Percentiles rank a stretch among this genome's conserved stretches.
phyloP scores from a whole-genome alignment of 2,888 invertebrate species.

The Galeopsomyia nigrocyanea region DNA sequence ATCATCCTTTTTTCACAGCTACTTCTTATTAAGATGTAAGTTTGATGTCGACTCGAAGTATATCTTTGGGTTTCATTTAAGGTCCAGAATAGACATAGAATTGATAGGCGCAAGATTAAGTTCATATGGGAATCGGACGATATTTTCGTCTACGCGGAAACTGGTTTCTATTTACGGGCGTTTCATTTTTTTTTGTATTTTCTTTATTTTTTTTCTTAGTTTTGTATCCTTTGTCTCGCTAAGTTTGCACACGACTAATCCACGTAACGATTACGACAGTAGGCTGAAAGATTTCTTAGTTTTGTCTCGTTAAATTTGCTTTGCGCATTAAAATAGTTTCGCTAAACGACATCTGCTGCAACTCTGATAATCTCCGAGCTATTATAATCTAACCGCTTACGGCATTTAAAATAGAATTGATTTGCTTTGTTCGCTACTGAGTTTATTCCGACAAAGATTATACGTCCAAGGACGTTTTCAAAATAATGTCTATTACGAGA shows the following conservation, averaged over 20 bases:
- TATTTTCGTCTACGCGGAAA: conserved; percentile 22
- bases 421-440: no score
- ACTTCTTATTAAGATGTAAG: conserved; percentile 33
- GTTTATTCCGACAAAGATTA: no score
- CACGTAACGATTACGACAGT: conserved; percentile 39
- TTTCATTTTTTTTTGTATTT: conserved; percentile 1
- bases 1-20: conserved; percentile 40
- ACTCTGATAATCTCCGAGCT: no score
- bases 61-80: conserved; percentile 20
- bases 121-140: conserved; percentile 27
- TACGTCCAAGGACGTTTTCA: no score
- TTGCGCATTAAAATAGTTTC: no score
- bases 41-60: conserved; percentile 39
- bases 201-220: conserved; percentile 5
- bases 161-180: conserved; percentile 28
- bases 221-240: conserved; percentile 34
- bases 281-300: conserved; percentile 24
- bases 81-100: conserved; percentile 44
- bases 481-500: no score
- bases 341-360: no score
- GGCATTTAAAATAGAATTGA: no score
- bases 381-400: no score
- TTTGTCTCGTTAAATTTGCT: conserved; percentile 9
- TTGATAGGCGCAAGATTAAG: conserved; percentile 42
- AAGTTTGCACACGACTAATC: conserved; percentile 41